Evolutionary conservation across 2,113 vertebrate species (phyloP).

Genomic region (Choloepus hoffmanni): DNA sequence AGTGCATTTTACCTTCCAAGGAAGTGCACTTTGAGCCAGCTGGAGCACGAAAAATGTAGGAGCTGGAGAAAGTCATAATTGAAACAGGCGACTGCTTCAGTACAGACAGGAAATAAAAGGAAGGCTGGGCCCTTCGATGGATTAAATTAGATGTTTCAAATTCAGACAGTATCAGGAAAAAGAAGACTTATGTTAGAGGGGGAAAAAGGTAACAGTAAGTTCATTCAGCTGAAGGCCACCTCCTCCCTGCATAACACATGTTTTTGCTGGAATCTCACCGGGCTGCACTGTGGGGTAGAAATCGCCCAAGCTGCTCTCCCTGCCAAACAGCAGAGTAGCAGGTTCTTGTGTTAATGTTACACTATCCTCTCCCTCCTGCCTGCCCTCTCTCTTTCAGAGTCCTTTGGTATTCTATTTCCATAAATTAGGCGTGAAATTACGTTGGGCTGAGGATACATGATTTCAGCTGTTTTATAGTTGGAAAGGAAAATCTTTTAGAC

Average conservation of each 20-base stretch:
- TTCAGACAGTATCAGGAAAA: conserved; percentile 96
- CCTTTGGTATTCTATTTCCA: conserved; percentile 81
- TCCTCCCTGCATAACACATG: conserved; percentile 80
- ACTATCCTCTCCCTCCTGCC: conserved; percentile 74
- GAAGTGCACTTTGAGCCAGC: conserved; percentile 90
- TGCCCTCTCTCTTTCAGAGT: conserved; percentile 73
- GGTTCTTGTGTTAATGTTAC: conserved; percentile 78
- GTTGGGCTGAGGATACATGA: conserved; percentile 81
- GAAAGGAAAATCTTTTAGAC: conserved; percentile 79
- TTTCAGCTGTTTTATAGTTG: conserved; percentile 84
- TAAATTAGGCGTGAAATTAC: conserved; percentile 86
- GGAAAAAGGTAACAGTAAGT: conserved; percentile 96
- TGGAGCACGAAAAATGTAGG: conserved; percentile 89
- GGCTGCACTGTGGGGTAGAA: conserved; percentile 81
- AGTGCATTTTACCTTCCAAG: conserved; percentile 91
- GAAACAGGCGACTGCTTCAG: conserved; percentile 97
- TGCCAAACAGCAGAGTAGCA: conserved; percentile 79
- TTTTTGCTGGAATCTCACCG: conserved; percentile 86
- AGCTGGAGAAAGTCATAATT: conserved; percentile 96
- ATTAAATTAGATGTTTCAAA: conserved; percentile 97
- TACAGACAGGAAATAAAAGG: conserved; percentile 99
- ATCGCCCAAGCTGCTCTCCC: conserved; percentile 70
- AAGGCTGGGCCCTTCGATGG: conserved; percentile 95
- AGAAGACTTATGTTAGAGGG: conserved; percentile 91
- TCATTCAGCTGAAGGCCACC: conserved; percentile 92